Conservation (phyloP, 2,797 vertebrate genomes). For the Sternotherus odoratus region DNA sequence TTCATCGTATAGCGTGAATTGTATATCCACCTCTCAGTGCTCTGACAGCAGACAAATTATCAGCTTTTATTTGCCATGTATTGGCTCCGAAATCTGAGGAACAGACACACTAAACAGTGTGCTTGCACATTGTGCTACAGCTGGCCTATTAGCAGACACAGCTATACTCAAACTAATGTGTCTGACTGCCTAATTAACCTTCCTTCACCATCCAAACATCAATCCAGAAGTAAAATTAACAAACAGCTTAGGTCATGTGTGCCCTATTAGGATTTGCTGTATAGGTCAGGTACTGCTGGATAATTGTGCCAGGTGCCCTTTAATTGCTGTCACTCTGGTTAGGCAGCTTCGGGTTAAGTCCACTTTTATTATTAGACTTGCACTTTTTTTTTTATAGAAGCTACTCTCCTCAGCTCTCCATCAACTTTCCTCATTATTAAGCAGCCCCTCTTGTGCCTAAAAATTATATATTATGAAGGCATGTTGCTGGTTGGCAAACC, state of each 20-base stretch:
- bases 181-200: slow-evolving; percentile 71
- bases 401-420: neutral
- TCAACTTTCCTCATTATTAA: neutral
- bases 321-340: slow-evolving; percentile 41
- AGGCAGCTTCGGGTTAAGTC: neutral
- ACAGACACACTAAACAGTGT: slow-evolving; percentile 25
- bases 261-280: slow-evolving; percentile 19
- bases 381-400: neutral
- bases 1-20: neutral
- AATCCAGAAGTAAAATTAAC: slow-evolving; percentile 56
- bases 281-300: slow-evolving; percentile 18
- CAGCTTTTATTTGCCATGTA: slow-evolving; percentile 25
- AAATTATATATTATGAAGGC: neutral
- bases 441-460: neutral
- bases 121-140: slow-evolving; percentile 14
- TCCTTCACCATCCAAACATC: slow-evolving; percentile 49
- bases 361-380: neutral
- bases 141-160: slow-evolving; percentile 40
- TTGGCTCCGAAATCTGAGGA: slow-evolving; percentile 36
- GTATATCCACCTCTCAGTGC: slow-evolving; percentile 24
- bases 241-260: slow-evolving; percentile 15
- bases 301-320: slow-evolving; percentile 46
- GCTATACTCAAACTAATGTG: slow-evolving; percentile 10
- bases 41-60: slow-evolving; percentile 40
- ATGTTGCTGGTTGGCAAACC: neutral